Evolutionary conservation across 2,113 vertebrate genomes (phyloP), one percentile per base, ranked within the genome.

Genomic region (Syngnathus floridae): DNA sequence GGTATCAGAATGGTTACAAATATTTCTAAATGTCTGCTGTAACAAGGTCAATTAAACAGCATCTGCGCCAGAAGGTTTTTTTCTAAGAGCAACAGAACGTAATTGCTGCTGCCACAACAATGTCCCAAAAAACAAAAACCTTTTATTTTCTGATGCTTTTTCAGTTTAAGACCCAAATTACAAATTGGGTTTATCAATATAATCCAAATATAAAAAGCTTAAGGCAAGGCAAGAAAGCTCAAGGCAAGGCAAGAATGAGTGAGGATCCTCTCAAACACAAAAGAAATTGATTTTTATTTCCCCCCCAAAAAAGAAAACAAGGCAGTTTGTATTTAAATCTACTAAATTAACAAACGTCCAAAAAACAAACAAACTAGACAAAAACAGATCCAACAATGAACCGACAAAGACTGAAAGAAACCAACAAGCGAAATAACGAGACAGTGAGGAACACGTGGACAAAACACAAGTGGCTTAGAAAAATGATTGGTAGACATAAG

Each of bases 41-140:
- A 43, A 61, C 21, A 43, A 26, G 38, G 40, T 13, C n/a, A 61
- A 61, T 61, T 26, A 61, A 61, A 61, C 21, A 14, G 21, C 59
- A 61, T 41, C 59, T 41, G 59, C 1, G 40, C n/a, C 40, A 61
- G 59, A 26, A 61, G 59, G 40, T 14, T n/a, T 61, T 43, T 61
- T 43, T 41, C n/a, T 13, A 61, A 43, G n/a, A 14, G 21, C 59
- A 61, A 61, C 59, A 43, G 14, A 22, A 41, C 40, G 26, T 43
- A 22, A 41, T 22, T 43, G 59, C 59, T 22, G 40, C 13, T 16
- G 38, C 13, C 59, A 26, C 7, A 22, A 41, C 17, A 16, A 19
- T 5, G 16, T 43, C 26, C 1, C 1, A 2, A 13, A 10, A 40
- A 37, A 37, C 10, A 40, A 40, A 5, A 59, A 40, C 1, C 36